Evolutionary conservation across 2,797 vertebrate species (phyloP), one percentile per base, ranked within the genome.

Genomic region (Botia almorhae): DNA sequence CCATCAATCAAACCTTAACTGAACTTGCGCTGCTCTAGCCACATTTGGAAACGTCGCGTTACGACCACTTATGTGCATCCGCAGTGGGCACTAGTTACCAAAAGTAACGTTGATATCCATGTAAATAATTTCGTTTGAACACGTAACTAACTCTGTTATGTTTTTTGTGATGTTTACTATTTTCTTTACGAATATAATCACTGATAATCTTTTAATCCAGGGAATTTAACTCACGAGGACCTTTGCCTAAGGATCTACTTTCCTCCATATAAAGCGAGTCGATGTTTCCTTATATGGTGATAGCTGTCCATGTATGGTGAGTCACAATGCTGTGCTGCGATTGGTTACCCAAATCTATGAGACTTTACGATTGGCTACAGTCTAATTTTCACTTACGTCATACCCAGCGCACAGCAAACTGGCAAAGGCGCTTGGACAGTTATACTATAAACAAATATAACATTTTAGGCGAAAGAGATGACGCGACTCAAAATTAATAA

Each of bases 251-350:
- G 23, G 89, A 84, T 89, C 93, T 93, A 93, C 91, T 92, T 93
- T 87, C 84, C 84, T 86, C 95, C 95, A 96, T 95, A 96, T 96
- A 96, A 95, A 96, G 95, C 92, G 90, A 92, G 89, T 84, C 90
- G 90, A 95, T 92, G 89, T 95, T 93, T 93, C 96, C 96, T 96
- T 96, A 94, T 96, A 96, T 95, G 96, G 95, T 73, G 82, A 92
- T 85, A 90, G 76, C 88, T 89, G 87, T 95, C 95, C 95, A 95
- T 95, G 96, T 96, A 92, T 95, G 96, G 95, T 92, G 94, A 93
- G 94, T 92, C 92, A 92, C 89, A 91, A 90, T 84, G 86, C 88
- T 88, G 84, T 87, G 87, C 85, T 81, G 81, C 82, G 71, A 94
- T 94, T 94, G 93, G 93, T 87, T 89, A 48, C 7, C 33, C 6